Percentiles rank a stretch among this genome's conserved stretches.
These are phyloP conservation scores for Orestias chungarensis DNA, from an alignment of 2,797 vertebrate genomes.

Conservation along the genomic window DNA sequence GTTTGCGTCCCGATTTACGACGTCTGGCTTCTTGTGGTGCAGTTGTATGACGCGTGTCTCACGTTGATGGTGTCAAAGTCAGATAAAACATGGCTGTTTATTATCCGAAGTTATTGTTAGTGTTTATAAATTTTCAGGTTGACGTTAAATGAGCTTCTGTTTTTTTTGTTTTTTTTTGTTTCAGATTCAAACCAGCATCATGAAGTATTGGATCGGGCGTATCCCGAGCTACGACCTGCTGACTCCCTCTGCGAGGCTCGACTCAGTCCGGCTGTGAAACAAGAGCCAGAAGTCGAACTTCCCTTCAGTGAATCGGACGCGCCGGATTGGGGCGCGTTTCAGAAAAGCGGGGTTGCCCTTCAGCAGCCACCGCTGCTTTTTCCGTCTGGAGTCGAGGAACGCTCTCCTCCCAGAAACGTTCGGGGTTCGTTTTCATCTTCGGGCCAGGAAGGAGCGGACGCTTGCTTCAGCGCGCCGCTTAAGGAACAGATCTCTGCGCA, in stretches of 20 bases:
- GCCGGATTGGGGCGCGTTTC: slow-evolving; percentile 33
- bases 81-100: too few relatives aligned
- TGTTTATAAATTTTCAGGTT: not conserved
- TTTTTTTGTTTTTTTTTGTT: slow-evolving; percentile 15
- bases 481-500: slow-evolving; percentile 37
- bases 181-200: slow-evolving; percentile 35
- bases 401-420: slow-evolving; percentile 15
- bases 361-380: slow-evolving; percentile 34
- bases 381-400: slow-evolving; percentile 27
- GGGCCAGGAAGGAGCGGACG: not conserved
- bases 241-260: slow-evolving; percentile 5
- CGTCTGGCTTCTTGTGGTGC: too few relatives aligned
- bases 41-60: too few relatives aligned
- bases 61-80: too few relatives aligned
- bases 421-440: slow-evolving; percentile 1
- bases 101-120: not conserved
- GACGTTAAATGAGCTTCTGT: not conserved
- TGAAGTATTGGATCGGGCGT: not conserved
- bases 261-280: slow-evolving; percentile 50
- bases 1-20: too few relatives aligned
- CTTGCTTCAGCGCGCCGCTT: slow-evolving; percentile 17
- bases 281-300: slow-evolving; percentile 47
- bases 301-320: slow-evolving; percentile 16
- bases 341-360: slow-evolving; percentile 31
- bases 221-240: slow-evolving; percentile 9